phyloP scores from a whole-genome alignment of 2,797 vertebrate species.

The Enteromius unitaeniatus region DNA sequence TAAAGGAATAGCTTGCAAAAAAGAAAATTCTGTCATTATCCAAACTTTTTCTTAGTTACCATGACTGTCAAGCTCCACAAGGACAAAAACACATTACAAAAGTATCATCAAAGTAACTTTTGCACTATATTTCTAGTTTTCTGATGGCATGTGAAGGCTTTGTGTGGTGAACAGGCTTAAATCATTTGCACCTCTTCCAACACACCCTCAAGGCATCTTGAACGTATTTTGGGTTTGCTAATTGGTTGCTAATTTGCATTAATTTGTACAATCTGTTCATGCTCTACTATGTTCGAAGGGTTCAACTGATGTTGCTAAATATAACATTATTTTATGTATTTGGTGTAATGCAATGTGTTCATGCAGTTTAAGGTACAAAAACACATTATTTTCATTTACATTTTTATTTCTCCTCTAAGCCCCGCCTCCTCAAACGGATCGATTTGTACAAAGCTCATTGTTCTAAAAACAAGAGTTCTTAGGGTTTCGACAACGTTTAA shows the following conservation, averaged over 20 bases:
- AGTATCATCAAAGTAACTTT: background rate
- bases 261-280: background rate
- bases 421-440: no score
- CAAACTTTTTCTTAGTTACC: conserved; percentile 6
- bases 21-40: background rate
- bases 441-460: no score
- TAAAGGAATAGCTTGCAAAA: conserved; percentile 11
- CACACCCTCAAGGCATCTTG: background rate
- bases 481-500: no score
- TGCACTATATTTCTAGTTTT: background rate
- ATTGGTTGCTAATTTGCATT: background rate
- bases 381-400: no score
- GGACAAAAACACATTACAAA: conserved; percentile 9
- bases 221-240: background rate
- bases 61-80: background rate
- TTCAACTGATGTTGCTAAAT: no score
- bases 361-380: no score
- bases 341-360: no score
- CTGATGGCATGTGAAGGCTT: background rate
- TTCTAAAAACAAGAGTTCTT: no score
- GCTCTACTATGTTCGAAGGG: background rate
- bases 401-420: no score
- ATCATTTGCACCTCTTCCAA: background rate
- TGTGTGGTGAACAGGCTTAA: background rate
- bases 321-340: no score